phyloP scores from a whole-genome alignment of 1,140 invertebrate genomes.

The Nasonia longicornis region DNA sequence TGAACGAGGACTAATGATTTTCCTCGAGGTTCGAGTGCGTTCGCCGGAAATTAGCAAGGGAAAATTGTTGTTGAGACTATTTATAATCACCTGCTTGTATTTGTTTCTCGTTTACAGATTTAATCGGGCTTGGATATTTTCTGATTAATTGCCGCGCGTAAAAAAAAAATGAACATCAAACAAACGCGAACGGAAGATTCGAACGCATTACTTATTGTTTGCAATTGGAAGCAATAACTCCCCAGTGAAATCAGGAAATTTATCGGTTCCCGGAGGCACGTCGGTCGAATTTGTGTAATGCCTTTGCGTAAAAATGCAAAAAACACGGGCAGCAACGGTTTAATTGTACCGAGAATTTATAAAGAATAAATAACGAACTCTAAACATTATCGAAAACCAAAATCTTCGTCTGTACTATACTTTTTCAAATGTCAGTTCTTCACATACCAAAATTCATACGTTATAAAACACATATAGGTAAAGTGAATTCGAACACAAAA shows the following conservation, averaged over 20 bases:
- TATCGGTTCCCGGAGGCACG: conserved; percentile 30
- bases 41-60: too few species aligned
- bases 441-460: too few species aligned
- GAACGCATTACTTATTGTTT: conserved; percentile 21
- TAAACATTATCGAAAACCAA: too few species aligned
- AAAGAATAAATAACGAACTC: neutral
- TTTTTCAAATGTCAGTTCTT: neutral
- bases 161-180: neutral
- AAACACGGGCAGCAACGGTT: neutral
- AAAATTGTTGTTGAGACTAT: too few species aligned
- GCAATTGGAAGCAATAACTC: conserved; percentile 28
- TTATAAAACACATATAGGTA: neutral
- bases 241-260: conserved; percentile 30
- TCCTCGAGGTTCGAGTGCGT: too few species aligned
- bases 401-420: too few species aligned
- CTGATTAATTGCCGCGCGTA: too few species aligned
- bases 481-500: neutral
- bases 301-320: conserved; percentile 24
- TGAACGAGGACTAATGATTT: neutral
- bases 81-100: neutral
- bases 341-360: neutral
- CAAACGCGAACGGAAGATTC: conserved; percentile 24
- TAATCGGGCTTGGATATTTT: too few species aligned
- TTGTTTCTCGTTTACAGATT: too few species aligned
- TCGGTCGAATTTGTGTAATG: conserved; percentile 35